Percentiles rank a stretch among this genome's conserved stretches.
Evolutionary conservation across 2,113 vertebrate species (phyloP).

Genomic region (Passer domesticus): DNA sequence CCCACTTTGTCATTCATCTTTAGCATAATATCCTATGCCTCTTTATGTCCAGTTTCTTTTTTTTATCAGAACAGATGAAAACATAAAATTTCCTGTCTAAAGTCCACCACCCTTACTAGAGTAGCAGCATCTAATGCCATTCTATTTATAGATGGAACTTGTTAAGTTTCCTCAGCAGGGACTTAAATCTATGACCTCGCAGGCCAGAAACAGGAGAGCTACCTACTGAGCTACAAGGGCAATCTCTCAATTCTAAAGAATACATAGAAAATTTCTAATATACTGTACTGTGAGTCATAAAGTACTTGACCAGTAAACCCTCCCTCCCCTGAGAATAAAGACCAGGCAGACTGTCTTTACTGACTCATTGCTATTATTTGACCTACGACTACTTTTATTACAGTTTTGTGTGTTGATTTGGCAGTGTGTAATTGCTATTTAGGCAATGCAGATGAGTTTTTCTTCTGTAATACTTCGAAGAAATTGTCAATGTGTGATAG

Average conservation of each 20-base stretch:
- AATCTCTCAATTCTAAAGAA: constrained; percentile 62
- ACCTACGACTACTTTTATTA: neutral
- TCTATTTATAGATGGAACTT: constrained; percentile 69
- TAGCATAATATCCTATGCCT: neutral
- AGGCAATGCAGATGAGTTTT: neutral
- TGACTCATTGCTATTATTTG: constrained; percentile 29
- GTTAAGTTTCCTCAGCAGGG: constrained; percentile 67
- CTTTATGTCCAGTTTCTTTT: neutral
- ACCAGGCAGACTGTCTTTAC: constrained; percentile 21
- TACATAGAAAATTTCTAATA: constrained; percentile 54
- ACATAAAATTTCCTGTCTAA: constrained; percentile 27
- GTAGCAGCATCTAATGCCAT: constrained; percentile 42
- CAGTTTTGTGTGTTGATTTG: neutral
- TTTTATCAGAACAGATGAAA: constrained; percentile 17
- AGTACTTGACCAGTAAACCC: constrained; percentile 39
- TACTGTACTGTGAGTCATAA: constrained; percentile 55
- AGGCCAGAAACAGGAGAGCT: constrained; percentile 66
- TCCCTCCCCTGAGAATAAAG: constrained; percentile 12
- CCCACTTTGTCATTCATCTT: neutral
- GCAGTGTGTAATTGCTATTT: neutral
- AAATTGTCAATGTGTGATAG: neutral
- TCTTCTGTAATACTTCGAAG: neutral
- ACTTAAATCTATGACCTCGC: constrained; percentile 55
- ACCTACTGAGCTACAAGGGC: constrained; percentile 61
- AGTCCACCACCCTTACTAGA: constrained; percentile 51